These are phyloP conservation scores for Pteropus alecto DNA, from an alignment of 2,113 vertebrate species.

Conservation along the genomic window DNA sequence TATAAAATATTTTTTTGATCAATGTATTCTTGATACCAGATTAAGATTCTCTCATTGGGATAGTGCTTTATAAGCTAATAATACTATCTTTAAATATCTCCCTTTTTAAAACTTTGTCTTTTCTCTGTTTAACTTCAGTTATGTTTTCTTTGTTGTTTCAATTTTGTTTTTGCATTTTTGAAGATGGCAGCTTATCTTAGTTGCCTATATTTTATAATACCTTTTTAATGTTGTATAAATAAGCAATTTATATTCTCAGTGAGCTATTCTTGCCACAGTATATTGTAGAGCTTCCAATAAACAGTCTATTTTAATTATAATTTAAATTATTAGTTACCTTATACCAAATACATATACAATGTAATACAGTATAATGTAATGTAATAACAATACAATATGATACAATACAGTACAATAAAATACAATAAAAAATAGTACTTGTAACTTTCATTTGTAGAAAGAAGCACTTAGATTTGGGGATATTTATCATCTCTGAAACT, in stretches of 20 bases:
- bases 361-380: background rate
- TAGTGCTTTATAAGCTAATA: background rate
- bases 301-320: background rate
- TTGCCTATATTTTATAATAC: background rate
- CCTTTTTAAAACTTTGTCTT: background rate
- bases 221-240: background rate
- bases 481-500: background rate
- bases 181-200: background rate
- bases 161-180: background rate
- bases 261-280: background rate
- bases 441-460: background rate
- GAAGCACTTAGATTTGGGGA: background rate
- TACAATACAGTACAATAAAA: background rate
- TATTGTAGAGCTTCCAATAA: background rate
- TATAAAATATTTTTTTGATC: background rate
- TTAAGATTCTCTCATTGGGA: background rate
- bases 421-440: background rate
- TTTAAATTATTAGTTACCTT: constrained; percentile 6
- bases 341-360: background rate
- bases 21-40: background rate
- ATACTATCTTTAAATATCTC: background rate
- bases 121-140: background rate
- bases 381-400: background rate
- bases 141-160: background rate
- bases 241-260: background rate